phyloP scores from a whole-genome alignment of 2,113 vertebrate species.

The Laterallus jamaicensis region DNA sequence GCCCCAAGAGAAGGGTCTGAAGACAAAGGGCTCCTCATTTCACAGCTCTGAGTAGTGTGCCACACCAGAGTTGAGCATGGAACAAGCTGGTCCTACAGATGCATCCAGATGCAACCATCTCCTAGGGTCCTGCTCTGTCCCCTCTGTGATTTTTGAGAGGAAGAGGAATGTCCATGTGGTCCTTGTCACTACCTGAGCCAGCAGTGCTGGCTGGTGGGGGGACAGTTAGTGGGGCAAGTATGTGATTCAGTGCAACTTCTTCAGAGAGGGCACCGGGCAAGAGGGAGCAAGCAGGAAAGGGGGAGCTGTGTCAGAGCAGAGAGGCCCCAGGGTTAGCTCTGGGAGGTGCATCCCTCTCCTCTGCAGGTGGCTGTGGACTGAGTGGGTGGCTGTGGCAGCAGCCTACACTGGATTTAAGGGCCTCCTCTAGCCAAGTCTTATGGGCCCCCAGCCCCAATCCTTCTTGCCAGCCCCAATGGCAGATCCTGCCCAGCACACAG shows the following conservation, averaged over 20 bases:
- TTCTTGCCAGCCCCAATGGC: not conserved
- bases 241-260: not conserved
- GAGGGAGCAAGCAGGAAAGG: not conserved
- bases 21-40: not conserved
- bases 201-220: not conserved
- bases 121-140: not conserved
- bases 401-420: not conserved
- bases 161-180: not conserved
- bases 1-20: not conserved
- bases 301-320: not conserved
- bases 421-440: not conserved
- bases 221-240: not conserved
- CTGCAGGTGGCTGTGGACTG: not conserved
- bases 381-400: not conserved
- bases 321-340: not conserved
- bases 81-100: not conserved
- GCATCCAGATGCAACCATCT: not conserved
- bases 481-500: not conserved
- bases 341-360: not conserved
- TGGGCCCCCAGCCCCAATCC: not conserved
- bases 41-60: not conserved
- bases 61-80: not conserved
- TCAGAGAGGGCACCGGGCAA: accelerated
- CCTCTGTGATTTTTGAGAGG: not conserved
- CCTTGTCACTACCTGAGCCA: not conserved